Evolutionary conservation across 2,888 invertebrate genomes (phyloP).

Genomic region (Caenorhabditis sp.): DNA sequence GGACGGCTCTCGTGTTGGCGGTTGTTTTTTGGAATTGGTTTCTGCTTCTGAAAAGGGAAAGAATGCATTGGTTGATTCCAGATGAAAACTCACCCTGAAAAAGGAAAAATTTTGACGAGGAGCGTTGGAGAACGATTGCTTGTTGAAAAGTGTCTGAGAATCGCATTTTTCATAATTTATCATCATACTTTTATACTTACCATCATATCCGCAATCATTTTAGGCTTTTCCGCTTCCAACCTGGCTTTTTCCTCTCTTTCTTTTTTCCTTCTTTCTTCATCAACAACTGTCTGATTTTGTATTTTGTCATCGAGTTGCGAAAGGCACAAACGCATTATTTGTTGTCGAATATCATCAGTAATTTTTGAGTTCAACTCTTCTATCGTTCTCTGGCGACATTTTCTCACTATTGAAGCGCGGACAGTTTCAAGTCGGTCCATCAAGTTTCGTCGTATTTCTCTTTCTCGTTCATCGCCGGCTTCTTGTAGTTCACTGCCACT

Average conservation of each 20-base stretch:
- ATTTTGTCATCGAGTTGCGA: constrained; percentile 18
- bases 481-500: constrained; percentile 26
- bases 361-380: constrained; percentile 27
- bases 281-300: neutral
- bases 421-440: neutral
- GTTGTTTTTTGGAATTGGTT: constrained; percentile 28
- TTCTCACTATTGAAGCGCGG: neutral
- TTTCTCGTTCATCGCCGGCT: neutral
- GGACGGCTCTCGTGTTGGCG: too few relatives aligned
- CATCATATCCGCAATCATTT: constrained; percentile 26
- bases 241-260: constrained; percentile 48
- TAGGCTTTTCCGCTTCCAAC: constrained; percentile 20
- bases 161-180: neutral
- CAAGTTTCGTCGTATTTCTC: too few relatives aligned
- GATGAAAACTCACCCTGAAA: constrained; percentile 11
- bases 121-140: constrained; percentile 15
- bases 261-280: constrained; percentile 37
- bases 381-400: constrained; percentile 1
- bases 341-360: constrained; percentile 27
- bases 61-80: neutral
- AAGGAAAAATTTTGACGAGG: constrained; percentile 5
- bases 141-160: constrained; percentile 34
- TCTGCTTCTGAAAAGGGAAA: constrained; percentile 32
- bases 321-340: constrained; percentile 24
- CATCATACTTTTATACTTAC: constrained; percentile 14